Evolutionary conservation across 2,888 invertebrate genomes (phyloP).

Genomic region (Sarcophaga carnaria): DNA sequence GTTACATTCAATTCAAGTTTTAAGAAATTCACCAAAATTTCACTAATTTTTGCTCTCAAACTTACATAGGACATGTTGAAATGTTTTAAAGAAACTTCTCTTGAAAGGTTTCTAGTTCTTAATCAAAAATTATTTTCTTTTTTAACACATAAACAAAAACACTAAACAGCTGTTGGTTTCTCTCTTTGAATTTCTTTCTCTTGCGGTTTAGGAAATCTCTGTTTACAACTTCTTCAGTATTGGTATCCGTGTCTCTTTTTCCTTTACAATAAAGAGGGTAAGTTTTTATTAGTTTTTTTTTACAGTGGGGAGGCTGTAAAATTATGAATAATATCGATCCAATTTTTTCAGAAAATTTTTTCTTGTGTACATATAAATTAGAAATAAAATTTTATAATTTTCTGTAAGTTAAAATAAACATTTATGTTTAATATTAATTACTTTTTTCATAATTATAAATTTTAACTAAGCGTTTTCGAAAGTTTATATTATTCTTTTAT

Average conservation of each 20-base stretch:
- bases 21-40: not conserved
- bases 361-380: not conserved
- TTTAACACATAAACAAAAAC: conserved; percentile 59
- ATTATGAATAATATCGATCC: conserved; percentile 62
- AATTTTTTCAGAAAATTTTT: conserved; percentile 18
- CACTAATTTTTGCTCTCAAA: not conserved
- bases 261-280: conserved; percentile 39
- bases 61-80: conserved; percentile 70
- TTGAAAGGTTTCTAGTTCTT: not conserved
- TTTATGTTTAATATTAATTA: not conserved
- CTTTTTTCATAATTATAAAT: conserved; percentile 4
- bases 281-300: conserved; percentile 25
- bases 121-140: conserved; percentile 6
- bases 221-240: conserved; percentile 49
- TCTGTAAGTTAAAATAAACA: not conserved
- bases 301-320: conserved; percentile 47
- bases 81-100: not conserved
- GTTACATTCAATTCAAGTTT: not conserved
- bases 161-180: conserved; percentile 61
- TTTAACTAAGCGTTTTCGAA: not conserved
- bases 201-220: conserved; percentile 38
- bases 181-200: not conserved
- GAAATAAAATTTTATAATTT: conserved; percentile 2
- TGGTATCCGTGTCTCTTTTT: conserved; percentile 15
- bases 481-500: not conserved